Percentiles rank a stretch among this genome's conserved stretches.
Evolutionary conservation across 2,113 vertebrate species (phyloP).

Genomic region (Thunnus maccoyii): DNA sequence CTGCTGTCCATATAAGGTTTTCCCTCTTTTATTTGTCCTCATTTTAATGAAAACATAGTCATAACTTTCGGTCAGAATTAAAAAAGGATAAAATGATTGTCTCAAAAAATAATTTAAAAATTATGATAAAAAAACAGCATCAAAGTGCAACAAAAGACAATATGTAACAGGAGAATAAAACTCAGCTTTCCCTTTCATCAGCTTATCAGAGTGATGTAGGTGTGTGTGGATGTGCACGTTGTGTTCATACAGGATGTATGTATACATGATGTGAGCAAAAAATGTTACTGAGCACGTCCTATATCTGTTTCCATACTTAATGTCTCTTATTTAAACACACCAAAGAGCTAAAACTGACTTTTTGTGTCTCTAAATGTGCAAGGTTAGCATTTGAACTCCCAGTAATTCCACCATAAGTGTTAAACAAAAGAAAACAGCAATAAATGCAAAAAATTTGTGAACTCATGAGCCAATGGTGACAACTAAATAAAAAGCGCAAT

Average conservation of each 20-base stretch:
- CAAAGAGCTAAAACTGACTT: conserved; percentile 44
- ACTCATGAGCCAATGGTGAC: conserved; percentile 24
- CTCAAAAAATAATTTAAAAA: conserved; percentile 71
- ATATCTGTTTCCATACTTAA: conserved; percentile 9
- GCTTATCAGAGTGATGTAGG: conserved; percentile 41
- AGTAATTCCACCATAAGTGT: conserved; percentile 42
- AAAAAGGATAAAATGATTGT: conserved; percentile 68
- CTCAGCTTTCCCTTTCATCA: conserved; percentile 40
- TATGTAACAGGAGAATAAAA: conserved; percentile 60
- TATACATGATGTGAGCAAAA: conserved; percentile 42
- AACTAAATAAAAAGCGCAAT: conserved; percentile 29
- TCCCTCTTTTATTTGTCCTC: conserved; percentile 50
- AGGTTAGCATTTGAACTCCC: conserved; percentile 52
- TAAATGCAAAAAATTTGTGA: conserved; percentile 11
- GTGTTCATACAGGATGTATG: conserved; percentile 38
- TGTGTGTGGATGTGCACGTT: conserved; percentile 32
- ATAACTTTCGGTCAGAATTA: conserved; percentile 61
- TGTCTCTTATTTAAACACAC: conserved; percentile 44
- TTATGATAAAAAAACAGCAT: conserved; percentile 53
- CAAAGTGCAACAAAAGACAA: conserved; percentile 51
- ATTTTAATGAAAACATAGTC: conserved; percentile 48
- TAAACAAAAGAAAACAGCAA: conserved; percentile 38
- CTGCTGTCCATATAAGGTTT: conserved; percentile 33
- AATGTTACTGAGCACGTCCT: conserved; percentile 1
- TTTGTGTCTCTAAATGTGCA: conserved; percentile 68